These are phyloP conservation scores for Drosophila nannoptera DNA, from an alignment of 1,140 invertebrate species.

Conservation along the genomic window DNA sequence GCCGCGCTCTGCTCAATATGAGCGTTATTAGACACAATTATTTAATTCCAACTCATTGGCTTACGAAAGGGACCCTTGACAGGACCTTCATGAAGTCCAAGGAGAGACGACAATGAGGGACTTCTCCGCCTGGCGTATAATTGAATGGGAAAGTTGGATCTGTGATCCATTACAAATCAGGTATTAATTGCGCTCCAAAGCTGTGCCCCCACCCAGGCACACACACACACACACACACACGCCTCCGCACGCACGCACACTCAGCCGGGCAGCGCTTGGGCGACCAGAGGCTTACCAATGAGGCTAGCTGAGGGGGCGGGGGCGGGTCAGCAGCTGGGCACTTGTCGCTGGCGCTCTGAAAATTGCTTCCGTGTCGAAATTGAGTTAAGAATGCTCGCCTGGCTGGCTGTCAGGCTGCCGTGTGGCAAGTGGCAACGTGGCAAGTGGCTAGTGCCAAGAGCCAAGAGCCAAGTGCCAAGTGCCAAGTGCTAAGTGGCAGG, in stretches of 20 bases:
- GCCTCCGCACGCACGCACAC: not conserved
- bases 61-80: no score
- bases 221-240: not conserved
- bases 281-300: constrained; percentile 11
- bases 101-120: no score
- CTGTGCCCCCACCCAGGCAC: no score
- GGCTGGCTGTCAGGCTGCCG: constrained; percentile 18
- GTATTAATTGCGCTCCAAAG: no score
- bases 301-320: no score
- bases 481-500: constrained; percentile 1
- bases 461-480: not conserved
- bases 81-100: no score
- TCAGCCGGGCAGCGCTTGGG: constrained; percentile 19
- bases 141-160: no score
- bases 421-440: constrained; percentile 18
- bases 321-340: constrained; percentile 45
- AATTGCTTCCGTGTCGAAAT: constrained; percentile 74
- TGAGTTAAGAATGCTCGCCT: constrained; percentile 65
- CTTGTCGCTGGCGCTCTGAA: constrained; percentile 43
- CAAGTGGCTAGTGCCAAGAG: not conserved
- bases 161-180: no score
- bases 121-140: no score
- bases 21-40: no score
- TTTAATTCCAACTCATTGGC: no score
- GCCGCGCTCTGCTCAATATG: no score